Evolutionary conservation across 2,797 vertebrate genomes (phyloP).

Genomic region (Sternotherus odoratus): DNA sequence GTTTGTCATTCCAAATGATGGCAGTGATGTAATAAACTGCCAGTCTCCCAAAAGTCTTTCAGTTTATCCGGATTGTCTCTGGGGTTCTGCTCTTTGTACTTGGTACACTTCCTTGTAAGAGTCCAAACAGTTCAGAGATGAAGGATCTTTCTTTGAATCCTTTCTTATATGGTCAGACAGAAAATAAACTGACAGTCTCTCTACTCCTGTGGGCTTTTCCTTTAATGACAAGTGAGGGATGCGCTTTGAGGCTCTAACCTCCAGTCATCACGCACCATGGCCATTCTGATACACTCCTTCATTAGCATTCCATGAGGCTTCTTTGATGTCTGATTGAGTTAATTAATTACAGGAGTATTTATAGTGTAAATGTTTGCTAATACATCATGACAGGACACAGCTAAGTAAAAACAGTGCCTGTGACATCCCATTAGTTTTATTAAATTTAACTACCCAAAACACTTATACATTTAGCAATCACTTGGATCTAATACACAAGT

Average conservation of each 20-base stretch:
- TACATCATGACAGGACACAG: neutral
- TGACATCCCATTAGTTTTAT: too few species aligned
- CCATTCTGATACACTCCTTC: neutral
- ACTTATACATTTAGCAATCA: neutral
- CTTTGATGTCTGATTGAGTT: neutral
- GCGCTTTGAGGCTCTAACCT: neutral
- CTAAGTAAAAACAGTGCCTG: neutral
- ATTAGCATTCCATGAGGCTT: neutral
- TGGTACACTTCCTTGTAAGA: too few species aligned
- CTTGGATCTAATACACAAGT: neutral
- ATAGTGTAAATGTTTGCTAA: neutral
- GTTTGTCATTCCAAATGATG: too few species aligned
- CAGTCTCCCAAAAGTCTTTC: too few species aligned
- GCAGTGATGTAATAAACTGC: too few species aligned
- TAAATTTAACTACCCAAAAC: neutral
- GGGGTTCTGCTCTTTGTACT: too few species aligned
- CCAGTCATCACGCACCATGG: neutral
- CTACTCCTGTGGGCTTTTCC: neutral
- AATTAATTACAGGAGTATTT: neutral
- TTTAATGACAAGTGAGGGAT: neutral
- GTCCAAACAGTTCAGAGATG: too few species aligned
- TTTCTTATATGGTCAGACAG: too few species aligned
- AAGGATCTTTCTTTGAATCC: too few species aligned
- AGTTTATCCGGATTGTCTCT: too few species aligned
- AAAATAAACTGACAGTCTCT: neutral